A percentile compares a stretch with the other conserved stretches of the same genome.
phyloP scores from a whole-genome alignment of 2,113 vertebrate species.

The Oreochromis spilurus region DNA sequence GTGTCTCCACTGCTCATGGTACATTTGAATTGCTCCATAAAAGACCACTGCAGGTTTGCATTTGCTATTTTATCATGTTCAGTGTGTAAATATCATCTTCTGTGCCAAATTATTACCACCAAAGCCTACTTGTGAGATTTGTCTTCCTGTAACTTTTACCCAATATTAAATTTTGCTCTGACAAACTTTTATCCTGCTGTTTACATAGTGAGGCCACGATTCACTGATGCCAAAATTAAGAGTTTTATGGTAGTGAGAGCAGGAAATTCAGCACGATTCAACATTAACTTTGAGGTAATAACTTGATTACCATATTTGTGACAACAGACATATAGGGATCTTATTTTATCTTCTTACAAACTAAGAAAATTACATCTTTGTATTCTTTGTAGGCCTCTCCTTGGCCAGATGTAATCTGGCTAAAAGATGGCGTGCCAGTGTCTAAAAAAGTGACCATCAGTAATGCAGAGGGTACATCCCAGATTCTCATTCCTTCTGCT shows the following conservation, averaged over 20 bases:
- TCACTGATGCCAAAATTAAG: constrained; percentile 76
- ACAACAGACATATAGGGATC: neutral
- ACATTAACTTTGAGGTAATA: constrained; percentile 82
- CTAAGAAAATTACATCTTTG: neutral
- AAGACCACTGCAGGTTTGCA: neutral
- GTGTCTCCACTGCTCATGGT: neutral
- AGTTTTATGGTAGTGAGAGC: constrained; percentile 77
- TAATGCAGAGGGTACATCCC: constrained; percentile 71
- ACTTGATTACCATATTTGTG: neutral
- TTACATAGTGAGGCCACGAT: constrained; percentile 78
- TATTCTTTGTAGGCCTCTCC: constrained; percentile 76
- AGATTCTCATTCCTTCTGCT: constrained; percentile 80
- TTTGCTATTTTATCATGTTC: neutral
- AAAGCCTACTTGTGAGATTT: neutral
- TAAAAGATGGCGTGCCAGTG: constrained; percentile 81
- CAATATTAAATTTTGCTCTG: neutral
- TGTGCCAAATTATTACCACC: neutral
- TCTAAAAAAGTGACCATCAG: constrained; percentile 68
- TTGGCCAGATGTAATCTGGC: constrained; percentile 80
- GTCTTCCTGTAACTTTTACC: neutral
- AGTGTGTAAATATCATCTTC: neutral
- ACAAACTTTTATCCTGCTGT: neutral
- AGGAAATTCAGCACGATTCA: constrained; percentile 78
- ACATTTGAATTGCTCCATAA: neutral
- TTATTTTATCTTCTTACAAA: neutral